Evolutionary conservation across 1,140 invertebrate genomes (phyloP).

Genomic region (Chironomus striatipennis): DNA sequence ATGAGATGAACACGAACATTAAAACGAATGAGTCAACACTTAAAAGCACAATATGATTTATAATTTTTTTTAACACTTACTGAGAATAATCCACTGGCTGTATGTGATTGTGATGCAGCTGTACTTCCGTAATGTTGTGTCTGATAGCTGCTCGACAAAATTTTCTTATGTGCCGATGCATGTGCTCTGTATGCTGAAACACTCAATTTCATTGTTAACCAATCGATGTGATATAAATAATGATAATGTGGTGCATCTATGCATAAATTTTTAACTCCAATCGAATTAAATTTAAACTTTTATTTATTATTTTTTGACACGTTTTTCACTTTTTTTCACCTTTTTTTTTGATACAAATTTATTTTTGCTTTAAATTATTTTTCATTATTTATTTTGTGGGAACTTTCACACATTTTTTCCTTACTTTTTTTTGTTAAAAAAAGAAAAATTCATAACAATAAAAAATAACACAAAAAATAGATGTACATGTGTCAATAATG

Average conservation of each 20-base stretch:
- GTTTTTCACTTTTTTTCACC: conserved; percentile 1
- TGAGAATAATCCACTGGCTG: conserved; percentile 46
- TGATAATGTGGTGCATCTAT: not conserved
- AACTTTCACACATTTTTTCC: too few species aligned
- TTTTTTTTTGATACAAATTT: not conserved
- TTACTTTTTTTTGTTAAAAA: too few species aligned
- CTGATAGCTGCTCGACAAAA: conserved; percentile 65
- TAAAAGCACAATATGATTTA: not conserved
- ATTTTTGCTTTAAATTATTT: too few species aligned
- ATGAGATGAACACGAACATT: not conserved
- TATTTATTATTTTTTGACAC: not conserved
- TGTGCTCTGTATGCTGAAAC: conserved; percentile 75
- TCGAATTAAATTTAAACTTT: not conserved
- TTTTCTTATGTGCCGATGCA: conserved; percentile 73
- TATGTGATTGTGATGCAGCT: conserved; percentile 48
- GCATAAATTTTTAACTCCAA: not conserved
- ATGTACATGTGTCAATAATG: not conserved
- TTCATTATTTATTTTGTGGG: too few species aligned
- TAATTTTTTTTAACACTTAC: conserved; percentile 37
- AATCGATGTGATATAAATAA: not conserved
- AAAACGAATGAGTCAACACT: conserved; percentile 11
- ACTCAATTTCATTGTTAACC: conserved; percentile 62
- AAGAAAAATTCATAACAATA: too few species aligned
- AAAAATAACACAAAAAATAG: not conserved
- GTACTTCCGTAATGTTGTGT: conserved; percentile 69